Evolutionary conservation across 2,113 vertebrate species (phyloP), one percentile per base, ranked within the genome.

Genomic region (Gobiocypris rarus): DNA sequence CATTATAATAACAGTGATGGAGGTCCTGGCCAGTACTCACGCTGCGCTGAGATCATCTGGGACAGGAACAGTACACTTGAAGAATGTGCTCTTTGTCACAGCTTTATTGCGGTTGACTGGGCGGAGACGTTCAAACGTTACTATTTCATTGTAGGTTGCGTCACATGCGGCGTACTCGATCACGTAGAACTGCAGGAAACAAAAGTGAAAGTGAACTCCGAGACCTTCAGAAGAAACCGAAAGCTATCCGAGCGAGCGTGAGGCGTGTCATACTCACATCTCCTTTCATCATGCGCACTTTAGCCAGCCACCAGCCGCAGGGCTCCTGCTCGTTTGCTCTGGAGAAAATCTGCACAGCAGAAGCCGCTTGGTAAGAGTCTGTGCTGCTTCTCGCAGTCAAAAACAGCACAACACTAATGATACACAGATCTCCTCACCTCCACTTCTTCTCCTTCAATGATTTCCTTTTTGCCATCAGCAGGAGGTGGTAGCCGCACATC

Each of bases 391-490:
- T 22, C 5, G 9, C 5, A 38, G 31, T 2, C 5, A 38, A n/a
- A n/a, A n/a, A 11, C 8, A 48, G 26, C n/a, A 14, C 11, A 45
- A 15, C n/a, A 17, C 19, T 77, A 9, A n/a, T 41, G 38, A 34
- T 58, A 74, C 17, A 61, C 31, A 22, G 17, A 19, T 75, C n/a
- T 28, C 3, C 91, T 93, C 91, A 99, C 98, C 97, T 99, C 98
- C 91, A 99, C 97, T 88, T 99, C 97, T 89, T 99, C 97, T 86
- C 96, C 98, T 93, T 99, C 98, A 81, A 94, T 95, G 1, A 99
- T 98, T 89, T 99, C 98, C 83, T 97, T 99, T 93, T 98, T 98
- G 89, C 92, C 94, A 81, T 98, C 97, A 82, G 96, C 92, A 52
- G 96, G 97, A 52, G 96, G 97, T 41, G 96, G 97, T 94, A 98